Evolutionary conservation across 2,113 vertebrate species (phyloP).

Genomic region (Crocuta crocuta): DNA sequence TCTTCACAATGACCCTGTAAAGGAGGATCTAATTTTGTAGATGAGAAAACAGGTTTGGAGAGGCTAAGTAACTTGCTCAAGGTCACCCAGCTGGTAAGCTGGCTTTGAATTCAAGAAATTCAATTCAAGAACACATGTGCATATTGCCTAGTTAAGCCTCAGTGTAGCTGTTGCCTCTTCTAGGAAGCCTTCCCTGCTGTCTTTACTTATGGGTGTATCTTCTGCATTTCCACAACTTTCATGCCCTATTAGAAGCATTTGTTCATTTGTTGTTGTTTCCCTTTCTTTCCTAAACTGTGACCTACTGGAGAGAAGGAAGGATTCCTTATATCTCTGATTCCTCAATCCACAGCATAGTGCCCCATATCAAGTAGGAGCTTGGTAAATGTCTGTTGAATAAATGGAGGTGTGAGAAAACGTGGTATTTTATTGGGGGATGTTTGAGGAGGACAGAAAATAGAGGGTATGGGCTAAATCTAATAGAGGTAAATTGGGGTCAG

Average conservation of each 20-base stretch:
- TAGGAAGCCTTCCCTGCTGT: neutral
- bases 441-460: neutral
- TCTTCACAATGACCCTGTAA: neutral
- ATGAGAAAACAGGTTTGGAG: neutral
- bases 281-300: neutral
- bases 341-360: neutral
- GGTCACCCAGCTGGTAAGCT: neutral
- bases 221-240: neutral
- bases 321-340: neutral
- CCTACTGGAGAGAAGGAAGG: neutral
- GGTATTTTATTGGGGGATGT: neutral
- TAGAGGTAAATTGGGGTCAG: neutral
- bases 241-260: neutral
- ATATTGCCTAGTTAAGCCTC: neutral
- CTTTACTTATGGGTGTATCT: neutral
- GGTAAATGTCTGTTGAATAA: neutral
- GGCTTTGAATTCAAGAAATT: neutral
- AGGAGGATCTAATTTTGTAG: neutral
- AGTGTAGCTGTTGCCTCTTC: neutral
- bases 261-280: neutral
- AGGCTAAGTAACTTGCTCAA: neutral
- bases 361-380: neutral
- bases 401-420: neutral
- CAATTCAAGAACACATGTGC: neutral
- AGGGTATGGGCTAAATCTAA: neutral